Evolutionary conservation across 1,140 invertebrate genomes (phyloP), one percentile per base, ranked within the genome.

Genomic region (Pseudomyrmex gracilis): DNA sequence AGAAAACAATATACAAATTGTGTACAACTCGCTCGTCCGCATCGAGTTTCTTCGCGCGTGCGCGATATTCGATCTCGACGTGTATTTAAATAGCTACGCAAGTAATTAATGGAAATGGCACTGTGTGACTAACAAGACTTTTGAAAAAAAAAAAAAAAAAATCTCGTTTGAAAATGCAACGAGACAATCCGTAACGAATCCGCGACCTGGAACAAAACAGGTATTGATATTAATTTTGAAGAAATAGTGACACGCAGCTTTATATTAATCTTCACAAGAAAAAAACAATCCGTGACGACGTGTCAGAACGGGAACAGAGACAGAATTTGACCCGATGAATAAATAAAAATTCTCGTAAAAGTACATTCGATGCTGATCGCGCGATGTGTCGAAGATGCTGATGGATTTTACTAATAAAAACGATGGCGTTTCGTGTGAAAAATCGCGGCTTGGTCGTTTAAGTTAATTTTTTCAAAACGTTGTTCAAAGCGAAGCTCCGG

Each of bases 201-300:
- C n/a, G 61, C 47, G 13, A 77, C 34, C 22, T 43, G 60, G 10
- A 55, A 60, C n/a, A 51, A 60, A 13, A 22, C 20, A 22, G 24
- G 66, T 66, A 76, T 66, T 66, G 24, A 66, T 76, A 66, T 76
- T 47, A n/a, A 76, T 24, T 64, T 64, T 64, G 17, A 53, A 76
- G 7, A 34, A 34, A 34, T n/a, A 7, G 5, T 49, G 47, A 2
- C 47, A 49, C 12, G 49, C 49, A 76, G n/a, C n/a, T 45, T 13
- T 47, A 12, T 12, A 45, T 34, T 34, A 34, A 34, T 34, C 34
- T 34, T 34, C 34, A 34, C 34, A 34, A n/a, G n/a, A 34, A 34
- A 34, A 34, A 34, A 34, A 5, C 1, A 0, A 0, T 34, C 34
- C 34, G 34, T n/a, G 0, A 34, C 34, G 34, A 34, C 34, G 34